Evolutionary conservation across 2,113 vertebrate genomes (phyloP).

Genomic region (Meleagris gallopavo): DNA sequence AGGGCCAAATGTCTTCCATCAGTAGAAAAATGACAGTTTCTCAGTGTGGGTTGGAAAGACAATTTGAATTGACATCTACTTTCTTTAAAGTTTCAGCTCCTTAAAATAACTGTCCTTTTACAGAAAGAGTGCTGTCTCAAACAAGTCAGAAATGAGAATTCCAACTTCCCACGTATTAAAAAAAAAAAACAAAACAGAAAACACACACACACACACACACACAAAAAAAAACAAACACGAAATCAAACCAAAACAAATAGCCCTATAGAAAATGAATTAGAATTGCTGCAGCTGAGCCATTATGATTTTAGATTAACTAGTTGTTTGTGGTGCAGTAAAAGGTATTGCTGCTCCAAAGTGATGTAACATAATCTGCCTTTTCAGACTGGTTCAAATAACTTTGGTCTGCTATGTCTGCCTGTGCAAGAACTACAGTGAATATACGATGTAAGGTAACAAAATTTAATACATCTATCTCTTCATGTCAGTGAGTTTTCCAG

Average conservation of each 20-base stretch:
- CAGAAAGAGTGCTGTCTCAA: neutral
- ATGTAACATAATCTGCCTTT: neutral
- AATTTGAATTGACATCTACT: neutral
- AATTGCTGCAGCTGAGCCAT: neutral
- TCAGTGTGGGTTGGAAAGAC: neutral
- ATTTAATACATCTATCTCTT: neutral
- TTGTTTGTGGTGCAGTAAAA: neutral
- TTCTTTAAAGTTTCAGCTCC: neutral
- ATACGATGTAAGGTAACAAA: neutral
- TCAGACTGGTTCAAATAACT: neutral
- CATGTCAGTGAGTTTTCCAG: neutral
- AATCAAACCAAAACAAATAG: neutral
- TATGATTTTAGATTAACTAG: neutral
- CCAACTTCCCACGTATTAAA: neutral
- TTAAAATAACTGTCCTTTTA: neutral
- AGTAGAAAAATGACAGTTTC: neutral
- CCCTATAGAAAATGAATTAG: neutral
- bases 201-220: too few relatives aligned
- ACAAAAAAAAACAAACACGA: too few relatives aligned
- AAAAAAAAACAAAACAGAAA: neutral
- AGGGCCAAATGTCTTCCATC: neutral
- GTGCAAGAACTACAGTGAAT: neutral
- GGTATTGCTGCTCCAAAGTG: neutral
- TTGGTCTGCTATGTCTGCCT: neutral
- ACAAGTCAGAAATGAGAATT: neutral